A percentile compares a stretch with the other conserved stretches of the same genome.
Evolutionary conservation across 2,888 invertebrate genomes (phyloP).

Genomic region (Andrena flavipes): DNA sequence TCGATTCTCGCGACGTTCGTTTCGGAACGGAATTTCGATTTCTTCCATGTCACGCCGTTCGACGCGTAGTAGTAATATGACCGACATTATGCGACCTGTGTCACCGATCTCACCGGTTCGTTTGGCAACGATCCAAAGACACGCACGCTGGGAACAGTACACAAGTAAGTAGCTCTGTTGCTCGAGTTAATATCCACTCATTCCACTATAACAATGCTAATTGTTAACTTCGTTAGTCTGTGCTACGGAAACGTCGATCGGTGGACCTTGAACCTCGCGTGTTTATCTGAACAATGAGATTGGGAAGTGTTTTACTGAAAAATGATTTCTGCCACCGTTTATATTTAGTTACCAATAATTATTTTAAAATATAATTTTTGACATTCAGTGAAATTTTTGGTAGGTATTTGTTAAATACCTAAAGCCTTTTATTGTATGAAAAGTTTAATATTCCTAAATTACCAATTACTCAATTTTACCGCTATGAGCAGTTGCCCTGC

Average conservation of each 20-base stretch:
- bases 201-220: neutral
- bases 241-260: neutral
- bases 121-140: slow-evolving; percentile 79
- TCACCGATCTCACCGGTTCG: slow-evolving; percentile 77
- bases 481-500: too few species aligned
- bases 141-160: slow-evolving; percentile 79
- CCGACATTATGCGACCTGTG: slow-evolving; percentile 73
- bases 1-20: neutral
- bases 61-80: slow-evolving; percentile 64
- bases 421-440: too few species aligned
- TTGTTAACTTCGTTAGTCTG: neutral
- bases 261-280: neutral
- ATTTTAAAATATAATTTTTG: too few species aligned
- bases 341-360: too few species aligned
- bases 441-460: too few species aligned
- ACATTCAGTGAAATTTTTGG: too few species aligned
- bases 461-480: too few species aligned
- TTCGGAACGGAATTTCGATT: slow-evolving; percentile 12
- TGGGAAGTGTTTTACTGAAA: neutral
- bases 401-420: too few species aligned
- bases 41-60: slow-evolving; percentile 15
- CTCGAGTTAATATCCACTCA: neutral
- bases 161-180: slow-evolving; percentile 77
- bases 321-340: too few species aligned
- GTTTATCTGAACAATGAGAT: neutral